Base-by-base conservation (phyloP, 2,797 vertebrate species). In the Todus mexicanus region DNA sequence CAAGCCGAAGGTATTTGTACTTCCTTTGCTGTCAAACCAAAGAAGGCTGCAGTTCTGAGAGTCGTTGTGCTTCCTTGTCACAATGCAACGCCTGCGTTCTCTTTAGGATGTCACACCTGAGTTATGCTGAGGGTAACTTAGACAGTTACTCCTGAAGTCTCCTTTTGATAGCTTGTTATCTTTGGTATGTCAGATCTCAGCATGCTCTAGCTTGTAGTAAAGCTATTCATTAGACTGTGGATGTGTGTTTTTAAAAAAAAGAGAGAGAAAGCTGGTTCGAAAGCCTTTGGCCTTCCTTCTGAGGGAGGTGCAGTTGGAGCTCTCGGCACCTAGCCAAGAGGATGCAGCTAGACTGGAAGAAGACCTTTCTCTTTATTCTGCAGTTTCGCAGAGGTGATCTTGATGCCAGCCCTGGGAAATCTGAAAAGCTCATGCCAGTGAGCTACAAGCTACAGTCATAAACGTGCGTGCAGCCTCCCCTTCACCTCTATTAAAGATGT, bases 1-100 rank as follows among this genome's bases (percentile, higher is more conserved):
- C 96, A 99, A 99, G 87, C 99, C 99, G 87, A 99, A 99, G 99
- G 99, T 99, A 98, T 69, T 35, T 27, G 42, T 26, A 10, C 48
- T 60, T 3, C 20, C 35, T 38, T 76, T 2, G 1, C 57, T 92
- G 71, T 81, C 42, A 27, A 27, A 61, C 27, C 12, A 38, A 33
- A 56, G n/a, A n/a, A 37, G 54, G 29, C 16, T 20, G 33, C 38
- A 71, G 50, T 56, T 64, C 18, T 16, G 20, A 1, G 7, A 60
- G 48, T 27, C 1, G 4, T 35, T 15, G 9, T 0, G 0, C 21
- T 17, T 23, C 37, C 81, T 48, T 51, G 26, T 61, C 33, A 33
- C 7, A 4, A 1, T 21, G 42, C 51, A 18, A 1, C n/a, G 25
- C 18, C 27, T 83, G 15, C 29, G 7, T 40, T 61, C 40, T 50